Evolutionary conservation across 1,140 invertebrate species (phyloP).

Genomic region (Meloidogyne floridensis): DNA sequence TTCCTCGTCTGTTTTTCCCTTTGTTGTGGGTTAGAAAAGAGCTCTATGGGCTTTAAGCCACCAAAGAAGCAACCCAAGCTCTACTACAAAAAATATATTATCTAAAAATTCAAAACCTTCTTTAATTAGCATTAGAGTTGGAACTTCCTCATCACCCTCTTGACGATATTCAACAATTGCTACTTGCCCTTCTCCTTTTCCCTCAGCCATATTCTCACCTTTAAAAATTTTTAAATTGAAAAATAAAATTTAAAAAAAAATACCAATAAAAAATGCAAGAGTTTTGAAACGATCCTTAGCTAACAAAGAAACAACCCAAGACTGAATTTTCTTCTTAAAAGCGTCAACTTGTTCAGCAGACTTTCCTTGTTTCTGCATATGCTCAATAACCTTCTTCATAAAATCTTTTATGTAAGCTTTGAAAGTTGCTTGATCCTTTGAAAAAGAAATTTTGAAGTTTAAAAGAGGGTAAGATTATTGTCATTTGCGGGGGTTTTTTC

Average conservation of each 20-base stretch:
- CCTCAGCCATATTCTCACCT: slow-evolving; percentile 82
- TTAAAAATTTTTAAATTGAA: slow-evolving; percentile 55
- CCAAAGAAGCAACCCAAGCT: no score
- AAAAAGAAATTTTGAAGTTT: background rate
- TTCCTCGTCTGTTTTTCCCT: no score
- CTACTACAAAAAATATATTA: no score
- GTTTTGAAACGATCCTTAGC: slow-evolving; percentile 77
- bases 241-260: slow-evolving; percentile 39
- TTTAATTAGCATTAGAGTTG: slow-evolving; percentile 91
- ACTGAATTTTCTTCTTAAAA: slow-evolving; percentile 88
- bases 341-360: slow-evolving; percentile 91
- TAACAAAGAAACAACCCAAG: slow-evolving; percentile 69
- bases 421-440: slow-evolving; percentile 72
- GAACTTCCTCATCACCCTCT: slow-evolving; percentile 80
- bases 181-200: slow-evolving; percentile 84
- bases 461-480: no score
- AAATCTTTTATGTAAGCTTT: slow-evolving; percentile 90
- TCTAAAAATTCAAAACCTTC: slow-evolving; percentile 72
- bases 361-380: slow-evolving; percentile 76
- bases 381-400: slow-evolving; percentile 77
- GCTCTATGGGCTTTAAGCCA: no score
- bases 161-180: slow-evolving; percentile 87
- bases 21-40: no score
- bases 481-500: no score
- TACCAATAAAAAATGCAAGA: slow-evolving; percentile 84